A percentile compares a stretch with the other conserved stretches of the same genome.
Conservation (phyloP, 2,113 vertebrate species). For the Salvelinus fontinalis region DNA sequence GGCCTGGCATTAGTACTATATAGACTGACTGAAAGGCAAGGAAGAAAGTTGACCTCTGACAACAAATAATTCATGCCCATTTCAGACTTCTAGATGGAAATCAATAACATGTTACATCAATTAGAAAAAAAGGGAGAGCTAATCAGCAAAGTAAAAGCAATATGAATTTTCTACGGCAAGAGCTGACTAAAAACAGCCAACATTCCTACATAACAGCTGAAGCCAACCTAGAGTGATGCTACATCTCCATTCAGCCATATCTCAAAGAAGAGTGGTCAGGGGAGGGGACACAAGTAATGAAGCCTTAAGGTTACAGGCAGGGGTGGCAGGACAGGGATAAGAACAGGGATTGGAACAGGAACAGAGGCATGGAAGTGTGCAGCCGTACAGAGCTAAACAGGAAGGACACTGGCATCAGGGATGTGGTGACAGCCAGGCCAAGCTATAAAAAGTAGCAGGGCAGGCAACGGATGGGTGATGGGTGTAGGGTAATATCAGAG, state of each 20-base stretch:
- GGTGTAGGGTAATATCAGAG: not conserved
- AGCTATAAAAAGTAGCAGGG: conserved; percentile 35
- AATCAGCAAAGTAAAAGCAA: conserved; percentile 17
- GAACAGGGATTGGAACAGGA: conserved; percentile 11
- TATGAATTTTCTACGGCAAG: not conserved
- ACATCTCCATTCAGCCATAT: not conserved
- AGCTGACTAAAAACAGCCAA: not conserved
- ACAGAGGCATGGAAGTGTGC: not conserved
- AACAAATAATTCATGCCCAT: not conserved
- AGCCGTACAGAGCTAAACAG: conserved; percentile 9
- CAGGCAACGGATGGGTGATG: not conserved
- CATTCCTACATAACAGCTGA: not conserved
- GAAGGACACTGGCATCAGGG: conserved; percentile 1
- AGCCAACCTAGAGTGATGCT: not conserved
- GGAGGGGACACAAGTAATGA: not conserved
- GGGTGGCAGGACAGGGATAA: not conserved
- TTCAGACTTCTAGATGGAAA: conserved; percentile 10
- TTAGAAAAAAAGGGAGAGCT: conserved; percentile 10
- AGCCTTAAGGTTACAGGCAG: not conserved
- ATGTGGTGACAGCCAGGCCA: conserved; percentile 29
- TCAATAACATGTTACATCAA: conserved; percentile 17
- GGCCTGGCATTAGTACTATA: not conserved
- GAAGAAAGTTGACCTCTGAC: not conserved
- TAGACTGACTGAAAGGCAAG: not conserved
- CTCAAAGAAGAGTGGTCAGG: not conserved